Percentiles rank a stretch among this genome's conserved stretches.
These are phyloP conservation scores for Epinotia nisella DNA, from an alignment of 2,888 invertebrate genomes.

Conservation along the genomic window DNA sequence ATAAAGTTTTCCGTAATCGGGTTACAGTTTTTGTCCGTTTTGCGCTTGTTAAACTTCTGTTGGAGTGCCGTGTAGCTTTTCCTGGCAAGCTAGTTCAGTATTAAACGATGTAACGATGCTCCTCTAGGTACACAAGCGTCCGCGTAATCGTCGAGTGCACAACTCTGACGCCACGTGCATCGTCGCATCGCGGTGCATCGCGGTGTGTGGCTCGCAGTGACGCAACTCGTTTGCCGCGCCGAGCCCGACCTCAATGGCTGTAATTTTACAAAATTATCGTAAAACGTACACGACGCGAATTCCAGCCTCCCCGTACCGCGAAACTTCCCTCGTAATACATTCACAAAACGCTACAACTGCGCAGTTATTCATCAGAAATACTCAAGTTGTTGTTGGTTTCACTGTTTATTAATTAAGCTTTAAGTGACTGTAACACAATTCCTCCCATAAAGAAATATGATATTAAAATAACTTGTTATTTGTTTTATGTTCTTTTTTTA, in stretches of 20 bases:
- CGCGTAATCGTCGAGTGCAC: constrained; percentile 47
- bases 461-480: not conserved
- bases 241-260: constrained; percentile 62
- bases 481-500: not conserved
- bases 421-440: constrained; percentile 6
- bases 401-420: constrained; percentile 9
- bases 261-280: constrained; percentile 71
- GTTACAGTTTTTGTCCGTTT: too few relatives aligned
- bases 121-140: too few relatives aligned
- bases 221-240: constrained; percentile 65
- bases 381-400: constrained; percentile 10
- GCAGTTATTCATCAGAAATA: not conserved
- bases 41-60: too few relatives aligned
- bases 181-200: constrained; percentile 54
- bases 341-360: constrained; percentile 17
- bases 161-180: constrained; percentile 61
- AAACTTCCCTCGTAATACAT: constrained; percentile 33
- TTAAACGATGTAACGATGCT: too few relatives aligned
- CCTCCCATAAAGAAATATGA: not conserved
- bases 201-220: constrained; percentile 53
- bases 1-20: too few relatives aligned
- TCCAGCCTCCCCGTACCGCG: constrained; percentile 55
- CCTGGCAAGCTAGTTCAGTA: too few relatives aligned
- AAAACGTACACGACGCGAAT: constrained; percentile 61
- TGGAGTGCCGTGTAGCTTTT: too few relatives aligned